Conservation (phyloP, 2,113 vertebrate species). For the Naja naja region DNA sequence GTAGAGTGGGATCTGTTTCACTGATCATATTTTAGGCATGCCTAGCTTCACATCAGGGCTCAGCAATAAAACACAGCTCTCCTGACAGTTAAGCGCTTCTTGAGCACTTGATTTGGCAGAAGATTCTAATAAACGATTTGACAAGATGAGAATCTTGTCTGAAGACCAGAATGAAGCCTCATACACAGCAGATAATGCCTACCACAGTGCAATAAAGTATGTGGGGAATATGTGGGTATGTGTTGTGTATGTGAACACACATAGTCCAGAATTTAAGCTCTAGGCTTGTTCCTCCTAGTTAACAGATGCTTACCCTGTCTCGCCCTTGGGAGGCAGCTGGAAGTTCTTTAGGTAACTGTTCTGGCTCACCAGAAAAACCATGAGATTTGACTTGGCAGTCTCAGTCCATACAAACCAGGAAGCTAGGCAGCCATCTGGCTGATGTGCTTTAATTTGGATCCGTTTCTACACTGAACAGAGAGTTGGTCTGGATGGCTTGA, state of each 20-base stretch:
- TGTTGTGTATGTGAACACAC: background rate
- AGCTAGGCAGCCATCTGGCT: background rate
- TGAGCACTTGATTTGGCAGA: background rate
- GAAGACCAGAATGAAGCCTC: background rate
- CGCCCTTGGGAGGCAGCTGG: background rate
- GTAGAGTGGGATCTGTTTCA: background rate
- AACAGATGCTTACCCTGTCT: background rate
- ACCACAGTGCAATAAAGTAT: background rate
- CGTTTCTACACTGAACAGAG: background rate
- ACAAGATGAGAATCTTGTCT: background rate
- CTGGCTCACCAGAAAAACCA: background rate
- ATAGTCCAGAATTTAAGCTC: background rate
- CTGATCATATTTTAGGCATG: background rate
- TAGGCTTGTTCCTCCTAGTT: background rate
- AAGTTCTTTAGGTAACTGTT: background rate
- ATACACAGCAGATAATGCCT: background rate
- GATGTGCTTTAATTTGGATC: background rate
- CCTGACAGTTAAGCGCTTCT: background rate
- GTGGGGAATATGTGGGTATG: background rate
- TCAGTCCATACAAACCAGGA: background rate
- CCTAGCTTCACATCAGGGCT: background rate
- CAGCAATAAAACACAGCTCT: background rate
- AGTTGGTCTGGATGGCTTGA: background rate
- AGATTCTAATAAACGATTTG: background rate
- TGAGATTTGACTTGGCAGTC: background rate